Evolutionary conservation across 2,888 invertebrate genomes (phyloP), one percentile per base, ranked within the genome.

Genomic region (Dryomyza anilis): DNA sequence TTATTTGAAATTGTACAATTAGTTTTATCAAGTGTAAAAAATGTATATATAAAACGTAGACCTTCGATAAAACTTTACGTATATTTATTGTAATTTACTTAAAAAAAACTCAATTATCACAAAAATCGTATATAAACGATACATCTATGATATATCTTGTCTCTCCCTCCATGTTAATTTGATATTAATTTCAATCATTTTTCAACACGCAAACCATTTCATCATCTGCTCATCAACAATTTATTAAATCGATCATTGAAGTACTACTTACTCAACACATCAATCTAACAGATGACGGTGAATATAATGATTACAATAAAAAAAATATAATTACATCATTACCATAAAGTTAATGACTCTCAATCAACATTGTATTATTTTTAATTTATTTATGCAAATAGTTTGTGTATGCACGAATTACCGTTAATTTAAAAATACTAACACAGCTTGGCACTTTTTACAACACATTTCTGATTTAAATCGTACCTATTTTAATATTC

Each of bases 211-310:
- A 21, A 25, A 14, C 19, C n/a, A 16, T 25, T 25, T 4, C 57
- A 48, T 36, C 60, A 29, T 48, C 60, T 21, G 8, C 27, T 60
- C 48, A 60, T 50, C 60, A 48, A 48, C 14, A 50, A 50, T 50
- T 50, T 25, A 50, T n/a, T n/a, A 14, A 12, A 4, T 33, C 19
- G n/a, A 16, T 8, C 29, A 2, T 55, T 55, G 48, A 56, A 59
- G 36, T 67, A 52, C 25, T 66, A 36, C 53, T 65, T 33, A 61
- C 57, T 53, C 58, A 64, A 12, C 64, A 66, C 55, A 59, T 64
- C 43, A 65, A 62, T 48, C 36, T 66, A 60, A 46, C 55, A 16
- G 63, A 63, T 53, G 58, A 63, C 52, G 67, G 67, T 67, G 67
- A 65, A 67, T 67, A 67, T 64, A 52, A 14, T n/a, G n/a, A 25